Percentiles rank a stretch among this genome's conserved stretches.
Evolutionary conservation across 2,888 invertebrate species (phyloP).

Genomic region (Tipula unca): DNA sequence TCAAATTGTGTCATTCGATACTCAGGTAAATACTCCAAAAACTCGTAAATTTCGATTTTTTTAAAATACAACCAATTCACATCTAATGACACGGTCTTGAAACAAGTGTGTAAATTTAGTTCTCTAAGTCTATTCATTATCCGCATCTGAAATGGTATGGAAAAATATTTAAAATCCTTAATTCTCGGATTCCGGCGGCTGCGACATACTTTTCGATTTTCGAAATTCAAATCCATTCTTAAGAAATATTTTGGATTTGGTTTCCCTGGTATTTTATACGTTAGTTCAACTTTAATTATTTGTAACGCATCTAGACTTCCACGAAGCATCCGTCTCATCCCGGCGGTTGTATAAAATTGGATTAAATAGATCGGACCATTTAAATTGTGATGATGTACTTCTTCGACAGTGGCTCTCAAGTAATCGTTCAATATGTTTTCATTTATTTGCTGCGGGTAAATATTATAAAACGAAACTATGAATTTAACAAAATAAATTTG

Average conservation of each 20-base stretch:
- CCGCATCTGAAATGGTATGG: not conserved
- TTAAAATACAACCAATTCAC: not conserved
- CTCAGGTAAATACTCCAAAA: not conserved
- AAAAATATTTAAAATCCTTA: not conserved
- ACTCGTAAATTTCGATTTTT: not conserved
- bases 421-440: no score
- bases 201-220: not conserved
- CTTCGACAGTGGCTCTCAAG: no score
- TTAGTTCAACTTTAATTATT: no score
- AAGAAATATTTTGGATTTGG: not conserved
- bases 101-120: not conserved
- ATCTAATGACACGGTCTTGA: not conserved
- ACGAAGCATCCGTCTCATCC: no score
- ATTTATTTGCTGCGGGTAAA: no score
- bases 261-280: not conserved
- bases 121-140: not conserved
- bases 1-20: not conserved
- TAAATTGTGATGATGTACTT: no score
- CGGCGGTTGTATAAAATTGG: no score
- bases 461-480: no score
- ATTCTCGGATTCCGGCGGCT: no score
- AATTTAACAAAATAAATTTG: no score
- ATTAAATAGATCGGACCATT: no score
- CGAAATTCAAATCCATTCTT: not conserved
- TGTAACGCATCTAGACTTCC: no score